Conservation (phyloP, 2,888 invertebrate species). For the Pachliopta kotzebuea region DNA sequence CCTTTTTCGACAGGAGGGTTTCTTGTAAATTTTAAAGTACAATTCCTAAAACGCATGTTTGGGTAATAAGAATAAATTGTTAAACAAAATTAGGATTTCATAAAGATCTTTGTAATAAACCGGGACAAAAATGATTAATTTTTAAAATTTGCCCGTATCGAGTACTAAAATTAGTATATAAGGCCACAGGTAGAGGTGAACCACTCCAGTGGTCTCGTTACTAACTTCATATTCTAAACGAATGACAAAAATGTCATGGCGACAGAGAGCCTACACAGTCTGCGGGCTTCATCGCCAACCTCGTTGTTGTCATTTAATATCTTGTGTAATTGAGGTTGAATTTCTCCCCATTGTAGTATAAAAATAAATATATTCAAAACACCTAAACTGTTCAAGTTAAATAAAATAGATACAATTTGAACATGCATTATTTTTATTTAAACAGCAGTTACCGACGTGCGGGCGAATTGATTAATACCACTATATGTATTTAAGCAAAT, state of each 20-base stretch:
- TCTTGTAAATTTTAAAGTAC: neutral
- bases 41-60: neutral
- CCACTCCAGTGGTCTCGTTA: too few relatives aligned
- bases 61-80: neutral
- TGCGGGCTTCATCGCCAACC: too few relatives aligned
- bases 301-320: too few relatives aligned
- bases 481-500: conserved; percentile 10
- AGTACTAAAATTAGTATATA: too few relatives aligned
- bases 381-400: neutral
- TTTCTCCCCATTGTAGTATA: too few relatives aligned
- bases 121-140: too few relatives aligned
- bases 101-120: neutral
- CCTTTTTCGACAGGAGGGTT: neutral
- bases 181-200: too few relatives aligned
- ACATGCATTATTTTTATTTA: conserved; percentile 2
- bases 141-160: too few relatives aligned
- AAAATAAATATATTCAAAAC: neutral
- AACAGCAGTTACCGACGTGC: conserved; percentile 7
- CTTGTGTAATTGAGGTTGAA: too few relatives aligned
- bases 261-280: too few relatives aligned
- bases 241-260: too few relatives aligned
- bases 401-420: neutral
- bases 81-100: neutral
- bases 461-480: conserved; percentile 20
- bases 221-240: too few relatives aligned